Evolutionary conservation across 2,888 invertebrate species (phyloP), one percentile per base, ranked within the genome.

Genomic region (Diarsia brunnea): DNA sequence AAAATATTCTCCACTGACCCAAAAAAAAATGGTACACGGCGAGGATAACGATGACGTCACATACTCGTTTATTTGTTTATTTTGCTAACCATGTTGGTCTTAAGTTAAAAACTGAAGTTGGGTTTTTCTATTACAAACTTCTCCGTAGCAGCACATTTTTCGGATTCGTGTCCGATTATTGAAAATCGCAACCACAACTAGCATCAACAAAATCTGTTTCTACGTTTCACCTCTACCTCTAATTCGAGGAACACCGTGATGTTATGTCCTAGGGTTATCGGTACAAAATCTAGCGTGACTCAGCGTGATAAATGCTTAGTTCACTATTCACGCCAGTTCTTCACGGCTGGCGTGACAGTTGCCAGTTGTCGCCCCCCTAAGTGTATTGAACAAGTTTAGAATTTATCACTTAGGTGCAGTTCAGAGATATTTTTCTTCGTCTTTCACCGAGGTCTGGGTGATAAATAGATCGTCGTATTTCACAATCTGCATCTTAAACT

Each of bases 301-400:
- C 68, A 76, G 8, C 47, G 71, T 86, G 86, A 86, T 87, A 81
- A 87, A 86, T 86, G 65, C 71, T 53, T 64, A 27, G 49, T 73
- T 67, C 77, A 82, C 69, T 73, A 65, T 81, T 75, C 79, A 63
- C 73, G 64, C 65, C 51, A 79, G 73, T 68, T 75, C 71, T 61
- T 79, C 78, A 78, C 73, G 75, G 55, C 75, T 68, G 73, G 21
- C 78, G 82, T 76, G 87, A 75, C 87, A 75, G 73, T 80, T 51
- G 51, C 77, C 73, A 67, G 86, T 81, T 71, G 75, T 69, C 53
- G 70, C 31, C 43, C 73, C 31, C 43, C 75, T 81, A 81, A 87
- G 79, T 86, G 81, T 84, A 88, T 86, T 87, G 78, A 84, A 87
- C 68, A 77, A 78, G 75, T 78, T 84, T 72, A 63, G 67, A 73